These are phyloP conservation scores for Standfussiana lucernea DNA, from an alignment of 2,888 invertebrate genomes.

Conservation along the genomic window DNA sequence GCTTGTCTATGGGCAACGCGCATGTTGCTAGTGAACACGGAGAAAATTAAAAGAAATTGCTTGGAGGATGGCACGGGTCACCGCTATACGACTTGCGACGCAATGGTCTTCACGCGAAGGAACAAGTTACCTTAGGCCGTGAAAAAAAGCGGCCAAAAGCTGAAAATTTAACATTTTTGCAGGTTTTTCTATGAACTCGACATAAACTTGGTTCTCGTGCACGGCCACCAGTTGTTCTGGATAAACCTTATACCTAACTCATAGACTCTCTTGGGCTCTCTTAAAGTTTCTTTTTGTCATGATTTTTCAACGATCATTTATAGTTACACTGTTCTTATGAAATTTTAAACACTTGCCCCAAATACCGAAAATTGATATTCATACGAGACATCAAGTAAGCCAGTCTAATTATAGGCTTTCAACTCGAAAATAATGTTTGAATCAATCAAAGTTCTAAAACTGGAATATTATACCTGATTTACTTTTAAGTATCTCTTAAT, in stretches of 20 bases:
- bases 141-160: neutral
- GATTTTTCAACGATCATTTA: neutral
- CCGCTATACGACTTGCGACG: neutral
- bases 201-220: neutral
- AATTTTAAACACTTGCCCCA: conserved; percentile 2
- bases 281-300: neutral
- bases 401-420: conserved; percentile 20
- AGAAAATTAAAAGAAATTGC: neutral
- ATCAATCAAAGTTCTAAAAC: conserved; percentile 7
- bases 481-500: conserved; percentile 25
- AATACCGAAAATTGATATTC: neutral
- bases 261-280: no score
- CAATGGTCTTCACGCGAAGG: neutral
- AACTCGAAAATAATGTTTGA: conserved; percentile 2
- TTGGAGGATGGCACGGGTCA: neutral
- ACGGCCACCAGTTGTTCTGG: neutral
- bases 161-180: neutral
- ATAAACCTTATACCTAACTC: neutral
- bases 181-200: neutral
- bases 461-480: conserved; percentile 20
- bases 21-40: no score
- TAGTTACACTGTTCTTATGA: neutral
- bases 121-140: neutral
- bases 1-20: neutral
- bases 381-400: neutral